Evolutionary conservation across 2,888 invertebrate genomes (phyloP), one percentile per base, ranked within the genome.

Genomic region (Chymomyza fuscimana): DNA sequence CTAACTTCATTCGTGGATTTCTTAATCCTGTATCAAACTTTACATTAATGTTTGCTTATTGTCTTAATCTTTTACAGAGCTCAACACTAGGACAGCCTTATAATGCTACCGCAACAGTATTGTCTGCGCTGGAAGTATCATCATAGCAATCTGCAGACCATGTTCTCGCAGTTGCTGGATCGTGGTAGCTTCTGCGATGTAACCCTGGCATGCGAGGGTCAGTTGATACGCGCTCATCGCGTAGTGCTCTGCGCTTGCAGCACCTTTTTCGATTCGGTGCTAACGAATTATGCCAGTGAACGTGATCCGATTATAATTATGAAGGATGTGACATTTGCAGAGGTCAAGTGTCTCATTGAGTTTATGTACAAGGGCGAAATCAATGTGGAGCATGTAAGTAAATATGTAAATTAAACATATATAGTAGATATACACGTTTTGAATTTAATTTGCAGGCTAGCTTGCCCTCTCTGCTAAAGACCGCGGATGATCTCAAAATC

Each of bases 351-450:
- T 74, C 94, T 98, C 79, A 96, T 98, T 67, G 97, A 97, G 92
- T 98, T 97, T 91, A 98, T 98, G 97, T 98, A 98, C 92, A 97
- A 97, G 89, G 98, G 98, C 77, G 98, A 98, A 93, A 97, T 98
- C 92, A 97, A 97, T 92, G 97, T 98, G 70, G 97, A 97, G 89
- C 97, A 97, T 93, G 97, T 97, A 92, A 95, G 96, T 94, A 15
- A 6, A 9, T 32, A 32, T 32, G n/a, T 19, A 25, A 0, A 12
- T 56, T n/a, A n/a, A n/a, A 59, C 12, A 12, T 1, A 10, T 12
- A 10, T n/a, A n/a, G n/a, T n/a, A n/a, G n/a, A n/a, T 25, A 46
- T 6, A 46, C 12, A 10, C 2, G 6, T 3, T 46, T 10, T 10
- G 40, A 46, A 46, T 12, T 46, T 3, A 12, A 59, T 70, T 65